Conservation (phyloP, 2,888 invertebrate species). For the Zhuqinia jingwanae region DNA sequence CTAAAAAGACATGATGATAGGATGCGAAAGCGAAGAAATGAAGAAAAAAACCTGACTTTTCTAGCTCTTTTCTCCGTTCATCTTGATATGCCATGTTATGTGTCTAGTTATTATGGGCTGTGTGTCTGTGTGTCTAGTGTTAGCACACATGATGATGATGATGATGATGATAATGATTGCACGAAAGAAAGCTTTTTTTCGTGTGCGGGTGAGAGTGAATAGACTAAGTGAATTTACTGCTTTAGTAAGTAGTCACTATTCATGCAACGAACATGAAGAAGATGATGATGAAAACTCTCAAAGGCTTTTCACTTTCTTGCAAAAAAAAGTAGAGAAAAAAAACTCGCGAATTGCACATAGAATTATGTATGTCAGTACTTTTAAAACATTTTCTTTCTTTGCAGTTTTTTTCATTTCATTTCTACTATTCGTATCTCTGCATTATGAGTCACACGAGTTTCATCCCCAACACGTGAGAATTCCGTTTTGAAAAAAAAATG, state of each 20-base stretch:
- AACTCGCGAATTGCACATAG: constrained; percentile 1
- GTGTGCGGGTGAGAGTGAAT: not conserved
- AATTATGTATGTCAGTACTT: too few species aligned
- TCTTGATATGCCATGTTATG: constrained; percentile 18
- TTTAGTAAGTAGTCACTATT: constrained; percentile 24
- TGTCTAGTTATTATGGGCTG: not conserved
- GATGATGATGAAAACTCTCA: not conserved
- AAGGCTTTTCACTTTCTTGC: constrained; percentile 2
- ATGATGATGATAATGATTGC: not conserved
- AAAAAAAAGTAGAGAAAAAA: constrained; percentile 7
- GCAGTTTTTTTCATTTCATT: too few species aligned
- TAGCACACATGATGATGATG: constrained; percentile 9
- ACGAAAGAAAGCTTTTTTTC: constrained; percentile 14
- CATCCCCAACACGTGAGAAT: not conserved
- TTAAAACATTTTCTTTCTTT: not conserved
- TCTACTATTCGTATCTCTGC: too few species aligned
- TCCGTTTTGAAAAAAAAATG: constrained; percentile 5
- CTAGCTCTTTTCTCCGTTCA: not conserved
- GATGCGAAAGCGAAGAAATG: not conserved
- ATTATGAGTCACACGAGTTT: not conserved
- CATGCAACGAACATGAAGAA: not conserved
- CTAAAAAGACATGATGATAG: constrained; percentile 8
- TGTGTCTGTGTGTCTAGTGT: not conserved
- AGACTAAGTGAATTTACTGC: constrained; percentile 53
- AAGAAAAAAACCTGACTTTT: constrained; percentile 8